A percentile compares a stretch with the other conserved stretches of the same genome.
Conservation (phyloP, 2,113 vertebrate species). For the Callospermophilus lateralis region DNA sequence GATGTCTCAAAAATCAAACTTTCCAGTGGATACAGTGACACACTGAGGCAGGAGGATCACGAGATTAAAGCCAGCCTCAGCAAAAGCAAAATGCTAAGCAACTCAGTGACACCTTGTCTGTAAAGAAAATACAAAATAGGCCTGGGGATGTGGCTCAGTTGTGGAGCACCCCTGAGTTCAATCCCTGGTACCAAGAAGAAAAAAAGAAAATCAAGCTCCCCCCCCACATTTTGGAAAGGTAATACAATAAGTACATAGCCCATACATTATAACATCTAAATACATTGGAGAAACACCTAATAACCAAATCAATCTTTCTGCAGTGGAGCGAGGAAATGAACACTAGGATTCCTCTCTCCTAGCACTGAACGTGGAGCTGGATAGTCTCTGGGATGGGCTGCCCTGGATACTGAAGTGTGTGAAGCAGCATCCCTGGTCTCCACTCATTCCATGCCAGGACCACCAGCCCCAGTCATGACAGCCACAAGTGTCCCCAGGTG, state of each 20-base stretch:
- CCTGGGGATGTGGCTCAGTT: too few relatives aligned
- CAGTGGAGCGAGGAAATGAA: not conserved
- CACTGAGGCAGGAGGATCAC: too few relatives aligned
- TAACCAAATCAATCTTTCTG: not conserved
- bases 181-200: too few relatives aligned
- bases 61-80: too few relatives aligned
- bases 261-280: not conserved
- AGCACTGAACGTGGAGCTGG: not conserved
- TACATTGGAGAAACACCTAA: rapidly evolving
- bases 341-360: not conserved
- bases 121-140: too few relatives aligned
- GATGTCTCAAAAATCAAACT: not conserved
- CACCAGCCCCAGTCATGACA: not conserved
- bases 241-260: not conserved
- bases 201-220: not conserved
- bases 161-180: too few relatives aligned
- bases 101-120: too few relatives aligned
- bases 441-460: not conserved
- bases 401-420: not conserved
- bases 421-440: not conserved
- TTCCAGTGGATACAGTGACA: too few relatives aligned
- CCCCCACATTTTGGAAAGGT: not conserved
- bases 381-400: too few relatives aligned
- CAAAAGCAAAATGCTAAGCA: too few relatives aligned
- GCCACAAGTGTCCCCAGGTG: not conserved